Base-by-base conservation (phyloP, 1,140 invertebrate genomes). In the Macrostomum lignano region DNA sequence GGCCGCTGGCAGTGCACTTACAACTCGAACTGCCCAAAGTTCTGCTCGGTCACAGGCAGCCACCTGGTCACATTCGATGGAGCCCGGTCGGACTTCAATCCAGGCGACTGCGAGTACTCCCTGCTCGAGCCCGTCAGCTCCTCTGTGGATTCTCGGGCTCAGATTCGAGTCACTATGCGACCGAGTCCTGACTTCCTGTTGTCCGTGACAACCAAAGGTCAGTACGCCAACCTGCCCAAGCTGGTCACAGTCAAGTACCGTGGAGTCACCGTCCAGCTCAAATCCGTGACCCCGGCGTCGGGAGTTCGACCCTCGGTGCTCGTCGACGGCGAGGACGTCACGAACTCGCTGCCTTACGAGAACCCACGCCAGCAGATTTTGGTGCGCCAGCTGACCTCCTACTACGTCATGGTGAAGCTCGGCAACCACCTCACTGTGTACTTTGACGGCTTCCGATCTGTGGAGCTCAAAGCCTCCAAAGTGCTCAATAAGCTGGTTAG, bases 51-150 rank as follows among this genome's bases (percentile, higher is more conserved):
- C 14, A 37, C 31, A 3, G 22, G 36, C 17, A 32, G 33, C 3
- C 36, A 43, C 14, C 33, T 41, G 13, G 36, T 30, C 4, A 43
- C 42, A 14, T 43, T 43, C 29, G 42, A 43, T 29, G 40, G 38
- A 10, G 29, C 36, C 1, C 22, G 26, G 7, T 43, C 38, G 31
- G 36, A 39, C 14, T 41, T 43, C 19, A 37, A 42, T 24, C 33
- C 36, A 2, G 68, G 71, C 3, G 6, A 29, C 7, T 43, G 42
- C 24, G 17, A 31, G 0, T 43, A 43, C 14, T 21, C 28, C 30
- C 23, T 42, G 7, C 38, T 43, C 15, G 26, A 40, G 36, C 26
- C 26, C 3, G 3, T 17, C 4, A 3, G 7, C 14, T 15, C 3
- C 4, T 15, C 14, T 28, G 4, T 17, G 4, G 26, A 28, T 28